Evolutionary conservation across 2,888 invertebrate genomes (phyloP).

Genomic region (Seladonia tumulorum): DNA sequence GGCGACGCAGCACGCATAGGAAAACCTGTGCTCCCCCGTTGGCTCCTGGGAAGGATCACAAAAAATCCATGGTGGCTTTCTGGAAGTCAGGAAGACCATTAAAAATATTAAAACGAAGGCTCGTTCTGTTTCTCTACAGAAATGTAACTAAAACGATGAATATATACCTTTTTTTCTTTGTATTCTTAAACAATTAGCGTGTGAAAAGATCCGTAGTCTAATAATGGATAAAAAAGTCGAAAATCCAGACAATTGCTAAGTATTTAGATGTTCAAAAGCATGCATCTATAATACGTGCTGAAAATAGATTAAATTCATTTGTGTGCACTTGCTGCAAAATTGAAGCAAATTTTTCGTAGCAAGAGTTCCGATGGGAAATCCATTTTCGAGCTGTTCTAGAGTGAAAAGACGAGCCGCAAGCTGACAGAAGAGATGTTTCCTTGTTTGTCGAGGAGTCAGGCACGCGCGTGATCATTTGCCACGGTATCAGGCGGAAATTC

Average conservation of each 20-base stretch:
- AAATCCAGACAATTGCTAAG: too few relatives aligned
- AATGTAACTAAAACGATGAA: neutral
- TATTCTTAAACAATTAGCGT: too few relatives aligned
- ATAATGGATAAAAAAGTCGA: neutral
- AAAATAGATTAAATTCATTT: neutral
- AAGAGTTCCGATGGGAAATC: neutral
- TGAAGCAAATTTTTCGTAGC: neutral
- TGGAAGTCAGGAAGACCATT: neutral
- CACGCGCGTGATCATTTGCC: neutral
- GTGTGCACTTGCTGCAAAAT: neutral
- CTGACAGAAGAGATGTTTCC: neutral
- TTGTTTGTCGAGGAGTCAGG: neutral
- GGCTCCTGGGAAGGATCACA: neutral
- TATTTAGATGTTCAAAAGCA: neutral
- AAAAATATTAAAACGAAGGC: neutral
- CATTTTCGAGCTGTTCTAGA: neutral
- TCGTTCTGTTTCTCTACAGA: neutral
- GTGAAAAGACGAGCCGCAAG: neutral
- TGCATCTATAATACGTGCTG: neutral
- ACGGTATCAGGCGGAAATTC: slow-evolving; percentile 24
- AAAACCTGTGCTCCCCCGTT: neutral
- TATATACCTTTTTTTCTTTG: neutral
- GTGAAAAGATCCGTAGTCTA: neutral
- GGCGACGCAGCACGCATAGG: neutral
- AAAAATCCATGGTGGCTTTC: neutral